A percentile compares a stretch with the other conserved stretches of the same genome.
phyloP scores from a whole-genome alignment of 2,888 invertebrate genomes.

The Nezara viridula region DNA sequence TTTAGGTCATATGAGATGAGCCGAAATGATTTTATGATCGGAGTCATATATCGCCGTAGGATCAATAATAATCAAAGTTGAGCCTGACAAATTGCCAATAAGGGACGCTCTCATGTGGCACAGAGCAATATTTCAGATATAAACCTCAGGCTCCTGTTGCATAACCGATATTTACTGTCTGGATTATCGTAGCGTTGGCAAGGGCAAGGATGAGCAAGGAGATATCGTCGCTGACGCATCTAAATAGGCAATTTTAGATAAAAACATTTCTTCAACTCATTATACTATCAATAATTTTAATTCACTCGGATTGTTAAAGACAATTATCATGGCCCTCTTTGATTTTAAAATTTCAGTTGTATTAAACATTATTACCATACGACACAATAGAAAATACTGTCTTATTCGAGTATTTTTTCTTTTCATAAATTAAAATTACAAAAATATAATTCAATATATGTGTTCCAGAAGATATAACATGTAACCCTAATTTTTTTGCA shows the following conservation, averaged over 20 bases:
- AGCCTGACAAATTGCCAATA: slow-evolving; percentile 29
- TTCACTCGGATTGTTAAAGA: background rate
- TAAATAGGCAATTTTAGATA: slow-evolving; percentile 1
- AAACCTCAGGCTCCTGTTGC: slow-evolving; percentile 18
- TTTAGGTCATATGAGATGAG: background rate
- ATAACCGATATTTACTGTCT: slow-evolving; percentile 26
- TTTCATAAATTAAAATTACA: no score
- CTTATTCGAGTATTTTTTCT: no score
- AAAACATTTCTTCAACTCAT: background rate
- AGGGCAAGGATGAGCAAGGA: slow-evolving; percentile 15
- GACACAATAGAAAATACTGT: no score
- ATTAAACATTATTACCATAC: no score
- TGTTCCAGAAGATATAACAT: no score
- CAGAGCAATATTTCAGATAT: background rate
- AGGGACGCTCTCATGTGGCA: background rate
- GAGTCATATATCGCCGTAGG: background rate
- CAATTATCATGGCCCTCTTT: background rate
- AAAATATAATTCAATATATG: no score
- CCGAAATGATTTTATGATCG: background rate
- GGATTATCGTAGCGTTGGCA: background rate
- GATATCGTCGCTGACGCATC: background rate
- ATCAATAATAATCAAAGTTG: slow-evolving; percentile 35
- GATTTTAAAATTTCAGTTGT: no score
- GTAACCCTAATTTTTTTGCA: no score
- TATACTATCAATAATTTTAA: background rate